Base-by-base conservation (phyloP, 2,888 invertebrate genomes). In the Limenitis camilla region DNA sequence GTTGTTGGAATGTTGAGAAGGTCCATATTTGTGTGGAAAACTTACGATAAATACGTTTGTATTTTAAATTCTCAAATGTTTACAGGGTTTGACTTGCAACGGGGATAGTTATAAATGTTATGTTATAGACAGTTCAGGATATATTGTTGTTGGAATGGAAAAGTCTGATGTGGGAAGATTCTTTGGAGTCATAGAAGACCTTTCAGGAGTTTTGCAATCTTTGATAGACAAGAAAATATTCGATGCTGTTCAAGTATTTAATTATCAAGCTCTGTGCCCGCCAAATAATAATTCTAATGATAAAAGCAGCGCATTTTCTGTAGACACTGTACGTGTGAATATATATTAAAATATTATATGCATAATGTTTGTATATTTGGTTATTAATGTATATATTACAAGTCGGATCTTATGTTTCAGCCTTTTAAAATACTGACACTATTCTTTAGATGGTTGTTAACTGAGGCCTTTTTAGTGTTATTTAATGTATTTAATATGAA, bases 61-160 rank as follows among this genome's bases (percentile, higher is more conserved):
- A 19, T 30, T 36, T 39, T 47, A 8, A 39, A 40, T 9, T n/a
- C 29, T n/a, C 9, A 4, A 31, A 19, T 11, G 10, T 32, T 50
- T 45, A 50, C 45, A 35, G 63, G 78, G 75, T 11, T 66, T 81
- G 69, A 87, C 61, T 64, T 90, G 89, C 52, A 68, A 73, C 32
- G 85, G 88, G n/a, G 89, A 90, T 30, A 58, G 64, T 5, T 86
- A 92, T 61, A 92, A 93, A 59, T 98, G 97, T 71, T 97, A 94
- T 73, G 89, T 98, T n/a, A 89, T 98, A 39, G 98, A 98, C 73
- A 94, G 94, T 73, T 96, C 96, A 66, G 98, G 96, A 0, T 98
- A 96, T 74, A 89, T 96, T 6, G 90, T 97, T 1, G 85, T 95
- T 7, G 91, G 95, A 0, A 90, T 91, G 63, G 87, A 91, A 19